Percentiles rank a stretch among this genome's conserved stretches.
phyloP scores from a whole-genome alignment of 1,140 invertebrate species.

The Drosophila lacteicornis region DNA sequence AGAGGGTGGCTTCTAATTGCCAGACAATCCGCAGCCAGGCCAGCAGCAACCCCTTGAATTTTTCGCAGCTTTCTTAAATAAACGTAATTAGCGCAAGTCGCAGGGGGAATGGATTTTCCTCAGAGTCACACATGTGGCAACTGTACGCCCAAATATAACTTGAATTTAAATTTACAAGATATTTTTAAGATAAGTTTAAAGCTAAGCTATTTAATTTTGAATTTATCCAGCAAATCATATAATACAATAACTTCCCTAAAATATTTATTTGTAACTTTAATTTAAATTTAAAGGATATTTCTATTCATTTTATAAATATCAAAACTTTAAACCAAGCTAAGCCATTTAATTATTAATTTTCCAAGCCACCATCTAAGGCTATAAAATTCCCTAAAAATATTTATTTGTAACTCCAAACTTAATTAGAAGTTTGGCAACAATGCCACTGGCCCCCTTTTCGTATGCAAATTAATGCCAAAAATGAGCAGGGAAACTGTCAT shows the following conservation, averaged over 20 bases:
- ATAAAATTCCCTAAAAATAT: neutral
- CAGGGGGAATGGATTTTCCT: neutral
- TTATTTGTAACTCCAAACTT: conserved; percentile 5
- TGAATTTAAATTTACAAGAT: neutral
- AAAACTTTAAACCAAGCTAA: too few relatives aligned
- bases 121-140: conserved; percentile 11
- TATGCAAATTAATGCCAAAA: conserved; percentile 27
- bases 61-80: conserved; percentile 76
- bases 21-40: conserved; percentile 33
- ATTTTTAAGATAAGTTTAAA: neutral
- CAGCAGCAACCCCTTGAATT: conserved; percentile 16
- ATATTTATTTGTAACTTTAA: neutral
- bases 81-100: conserved; percentile 72
- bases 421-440: conserved; percentile 53
- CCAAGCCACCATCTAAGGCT: neutral
- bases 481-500: conserved; percentile 50
- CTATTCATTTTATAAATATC: too few relatives aligned
- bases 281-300: neutral
- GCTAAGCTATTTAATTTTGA: too few relatives aligned
- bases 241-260: too few relatives aligned
- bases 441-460: conserved; percentile 1
- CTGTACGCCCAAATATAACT: neutral
- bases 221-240: too few relatives aligned
- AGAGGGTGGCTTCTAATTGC: conserved; percentile 65
- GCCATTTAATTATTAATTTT: neutral